phyloP scores from a whole-genome alignment of 2,888 invertebrate species.

The Leucophora obtusa region DNA sequence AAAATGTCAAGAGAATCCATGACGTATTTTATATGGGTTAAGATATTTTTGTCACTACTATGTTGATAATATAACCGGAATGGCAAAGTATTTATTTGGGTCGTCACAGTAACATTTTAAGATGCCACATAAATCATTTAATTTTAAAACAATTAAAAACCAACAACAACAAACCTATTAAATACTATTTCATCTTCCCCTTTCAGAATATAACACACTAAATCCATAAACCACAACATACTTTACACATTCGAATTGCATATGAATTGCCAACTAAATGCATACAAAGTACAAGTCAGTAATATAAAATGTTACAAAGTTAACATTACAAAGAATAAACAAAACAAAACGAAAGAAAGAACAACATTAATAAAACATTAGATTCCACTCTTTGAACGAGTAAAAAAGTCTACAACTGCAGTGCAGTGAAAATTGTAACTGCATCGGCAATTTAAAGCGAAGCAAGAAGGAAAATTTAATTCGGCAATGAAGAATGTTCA shows the following conservation, averaged over 20 bases:
- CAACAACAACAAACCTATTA: too few relatives aligned
- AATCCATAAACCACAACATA: background rate
- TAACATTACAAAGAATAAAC: background rate
- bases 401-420: conserved; percentile 48
- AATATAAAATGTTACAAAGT: background rate
- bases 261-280: background rate
- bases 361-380: conserved; percentile 56
- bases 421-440: conserved; percentile 46
- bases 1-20: too few relatives aligned
- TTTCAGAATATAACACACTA: background rate
- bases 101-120: too few relatives aligned
- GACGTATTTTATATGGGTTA: too few relatives aligned
- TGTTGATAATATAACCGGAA: too few relatives aligned
- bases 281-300: background rate
- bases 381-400: conserved; percentile 17
- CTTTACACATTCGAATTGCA: background rate
- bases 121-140: too few relatives aligned
- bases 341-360: background rate
- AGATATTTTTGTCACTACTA: too few relatives aligned
- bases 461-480: background rate
- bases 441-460: conserved; percentile 35
- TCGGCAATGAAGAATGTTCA: too few relatives aligned
- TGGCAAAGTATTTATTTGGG: too few relatives aligned
- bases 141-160: too few relatives aligned
- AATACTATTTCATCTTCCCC: too few relatives aligned